Evolutionary conservation across 2,888 invertebrate species (phyloP), one percentile per base, ranked within the genome.

Genomic region (Phalera bucephala): DNA sequence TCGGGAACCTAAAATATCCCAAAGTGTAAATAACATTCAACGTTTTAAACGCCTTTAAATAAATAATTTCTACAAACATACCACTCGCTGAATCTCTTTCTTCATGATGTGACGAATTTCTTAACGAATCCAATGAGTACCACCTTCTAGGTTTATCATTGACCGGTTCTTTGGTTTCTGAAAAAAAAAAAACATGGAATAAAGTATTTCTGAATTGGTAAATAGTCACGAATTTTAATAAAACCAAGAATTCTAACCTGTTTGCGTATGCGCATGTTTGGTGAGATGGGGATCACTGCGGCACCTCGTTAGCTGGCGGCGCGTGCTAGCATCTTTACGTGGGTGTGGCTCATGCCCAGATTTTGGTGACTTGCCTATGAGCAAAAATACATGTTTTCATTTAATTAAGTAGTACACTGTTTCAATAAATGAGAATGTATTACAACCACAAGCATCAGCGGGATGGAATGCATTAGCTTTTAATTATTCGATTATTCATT

Each of bases 1-100:
- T 11, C 96, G 91, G 0, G 95, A 94, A 1, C 92, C 92, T 87
- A 88, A 76, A 50, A 17, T 3, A 3, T 17, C 3, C 5, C 17
- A 17, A n/a, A n/a, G n/a, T n/a, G n/a, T n/a, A n/a, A 41, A 11
- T 5, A 17, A 17, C 5, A 5, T 17, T 17, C 3, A 17, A 17
- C 17, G 3, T 17, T 3, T 17, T 17, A 17, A 17, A 17, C 5
- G 17, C 17, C 1, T 15, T 23, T 9, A 32, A 8, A 27, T 13
- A 36, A 28, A 33, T 36, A 22, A n/a, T n/a, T 10, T 10, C 15
- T 9, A 34, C 14, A 32, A 11, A 62, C 71, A 55, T 65, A 90
- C 90, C 90, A 46, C 88, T 89, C 15, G 85, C 85, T 0, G 90
- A 90, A 46, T 90, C 88, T 29, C 89, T 69, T 26, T 90, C 90